phyloP scores from a whole-genome alignment of 2,113 vertebrate species.

The Ariopsis seemanni region DNA sequence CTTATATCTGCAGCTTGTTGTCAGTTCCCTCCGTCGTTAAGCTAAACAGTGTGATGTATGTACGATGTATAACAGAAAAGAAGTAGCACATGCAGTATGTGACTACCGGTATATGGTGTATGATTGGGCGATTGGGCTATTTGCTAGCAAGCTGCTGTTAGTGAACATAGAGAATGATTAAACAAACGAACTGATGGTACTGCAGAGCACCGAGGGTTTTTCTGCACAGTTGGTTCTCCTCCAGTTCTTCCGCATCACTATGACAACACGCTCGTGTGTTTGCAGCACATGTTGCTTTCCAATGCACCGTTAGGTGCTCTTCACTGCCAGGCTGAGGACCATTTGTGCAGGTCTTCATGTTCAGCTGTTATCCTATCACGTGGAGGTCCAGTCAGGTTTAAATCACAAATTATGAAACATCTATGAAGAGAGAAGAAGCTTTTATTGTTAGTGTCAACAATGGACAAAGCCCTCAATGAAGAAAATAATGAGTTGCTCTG shows the following conservation, averaged over 20 bases:
- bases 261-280: constrained; percentile 75
- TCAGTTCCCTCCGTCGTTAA: constrained; percentile 21
- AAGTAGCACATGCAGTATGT: background rate
- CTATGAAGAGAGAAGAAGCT: background rate
- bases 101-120: constrained; percentile 27
- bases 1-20: constrained; percentile 6
- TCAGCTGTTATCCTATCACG: background rate
- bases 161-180: constrained; percentile 30
- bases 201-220: constrained; percentile 54
- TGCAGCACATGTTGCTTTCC: constrained; percentile 62
- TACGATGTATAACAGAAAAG: background rate
- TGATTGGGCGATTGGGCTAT: constrained; percentile 56
- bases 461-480: constrained; percentile 3
- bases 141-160: constrained; percentile 36
- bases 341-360: constrained; percentile 56
- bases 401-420: background rate
- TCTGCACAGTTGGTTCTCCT: constrained; percentile 67
- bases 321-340: constrained; percentile 63
- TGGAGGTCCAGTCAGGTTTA: constrained; percentile 20
- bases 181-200: constrained; percentile 54
- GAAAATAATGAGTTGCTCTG: background rate
- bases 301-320: constrained; percentile 56
- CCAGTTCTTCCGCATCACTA: constrained; percentile 73
- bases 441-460: constrained; percentile 7
- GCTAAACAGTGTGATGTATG: background rate